These are phyloP conservation scores for Lottia gigantea DNA, from an alignment of 2,888 invertebrate species.

Conservation along the genomic window DNA sequence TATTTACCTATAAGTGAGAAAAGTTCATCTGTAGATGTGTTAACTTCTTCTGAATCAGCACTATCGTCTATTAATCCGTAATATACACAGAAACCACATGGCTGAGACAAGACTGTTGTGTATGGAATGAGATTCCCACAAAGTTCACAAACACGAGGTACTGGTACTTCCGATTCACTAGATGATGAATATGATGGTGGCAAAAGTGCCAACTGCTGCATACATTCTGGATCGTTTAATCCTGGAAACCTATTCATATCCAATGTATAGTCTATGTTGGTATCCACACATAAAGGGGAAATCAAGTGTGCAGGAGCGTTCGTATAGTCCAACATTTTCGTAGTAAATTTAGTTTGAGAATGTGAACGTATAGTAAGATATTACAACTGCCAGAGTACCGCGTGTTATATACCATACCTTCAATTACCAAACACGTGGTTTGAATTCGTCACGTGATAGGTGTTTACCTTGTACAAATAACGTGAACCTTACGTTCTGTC, in stretches of 20 bases:
- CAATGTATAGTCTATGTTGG: slow-evolving; percentile 5
- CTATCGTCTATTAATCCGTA: neutral
- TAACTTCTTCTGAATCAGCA: neutral
- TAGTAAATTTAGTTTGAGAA: neutral
- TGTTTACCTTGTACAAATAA: neutral
- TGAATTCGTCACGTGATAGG: neutral
- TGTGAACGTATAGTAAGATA: neutral
- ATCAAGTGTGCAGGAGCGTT: neutral
- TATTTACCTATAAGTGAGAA: slow-evolving; percentile 2
- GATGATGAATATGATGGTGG: neutral
- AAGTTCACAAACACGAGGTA: neutral
- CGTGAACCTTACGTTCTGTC: neutral
- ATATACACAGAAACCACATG: neutral
- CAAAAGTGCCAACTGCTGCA: neutral
- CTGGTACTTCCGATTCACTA: neutral
- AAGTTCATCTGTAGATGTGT: neutral
- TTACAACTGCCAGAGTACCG: neutral
- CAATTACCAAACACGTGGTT: neutral
- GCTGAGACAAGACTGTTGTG: neutral
- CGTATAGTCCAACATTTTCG: slow-evolving; percentile 1
- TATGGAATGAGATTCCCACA: slow-evolving; percentile 3
- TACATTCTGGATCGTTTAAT: neutral
- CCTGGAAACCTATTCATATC: slow-evolving; percentile 1
- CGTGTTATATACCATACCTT: neutral
- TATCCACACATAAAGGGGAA: neutral